Evolutionary conservation across 2,797 vertebrate species (phyloP).

Genomic region (Tragelaphus eurycerus): DNA sequence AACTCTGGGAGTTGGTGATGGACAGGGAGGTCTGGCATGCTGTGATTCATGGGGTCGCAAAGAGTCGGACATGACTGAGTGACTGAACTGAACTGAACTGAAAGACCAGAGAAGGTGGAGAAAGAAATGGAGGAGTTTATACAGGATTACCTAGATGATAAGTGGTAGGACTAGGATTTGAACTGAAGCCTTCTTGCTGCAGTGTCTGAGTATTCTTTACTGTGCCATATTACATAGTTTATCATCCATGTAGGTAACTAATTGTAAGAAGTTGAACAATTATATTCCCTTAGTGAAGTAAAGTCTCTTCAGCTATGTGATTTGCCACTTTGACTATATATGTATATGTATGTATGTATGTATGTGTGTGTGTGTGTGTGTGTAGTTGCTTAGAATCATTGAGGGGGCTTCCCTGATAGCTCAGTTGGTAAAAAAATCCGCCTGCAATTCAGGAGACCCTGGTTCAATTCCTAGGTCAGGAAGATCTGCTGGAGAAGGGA

Average conservation of each 20-base stretch:
- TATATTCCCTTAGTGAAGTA: background rate
- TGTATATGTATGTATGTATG: background rate
- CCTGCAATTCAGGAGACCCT: background rate
- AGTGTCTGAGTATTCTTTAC: too few species aligned
- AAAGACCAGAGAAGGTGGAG: background rate
- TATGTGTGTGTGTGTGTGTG: too few species aligned
- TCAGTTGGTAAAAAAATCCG: background rate
- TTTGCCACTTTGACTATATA: background rate
- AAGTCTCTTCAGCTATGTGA: constrained; percentile 8
- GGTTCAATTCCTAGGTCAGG: background rate
- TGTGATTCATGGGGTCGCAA: too few species aligned
- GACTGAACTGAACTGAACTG: too few species aligned
- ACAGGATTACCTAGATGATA: background rate
- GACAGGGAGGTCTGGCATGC: too few species aligned
- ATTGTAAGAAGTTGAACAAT: background rate
- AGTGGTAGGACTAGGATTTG: background rate
- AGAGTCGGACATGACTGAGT: too few species aligned
- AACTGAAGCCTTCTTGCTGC: background rate
- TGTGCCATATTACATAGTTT: background rate
- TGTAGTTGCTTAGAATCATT: background rate
- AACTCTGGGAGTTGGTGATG: too few species aligned
- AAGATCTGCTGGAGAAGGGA: background rate
- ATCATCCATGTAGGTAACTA: background rate
- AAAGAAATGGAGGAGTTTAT: background rate
- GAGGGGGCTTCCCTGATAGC: background rate